A percentile compares a stretch with the other conserved stretches of the same genome.
These are phyloP conservation scores for Contarinia nasturtii DNA, from an alignment of 1,140 invertebrate species.

Conservation along the genomic window DNA sequence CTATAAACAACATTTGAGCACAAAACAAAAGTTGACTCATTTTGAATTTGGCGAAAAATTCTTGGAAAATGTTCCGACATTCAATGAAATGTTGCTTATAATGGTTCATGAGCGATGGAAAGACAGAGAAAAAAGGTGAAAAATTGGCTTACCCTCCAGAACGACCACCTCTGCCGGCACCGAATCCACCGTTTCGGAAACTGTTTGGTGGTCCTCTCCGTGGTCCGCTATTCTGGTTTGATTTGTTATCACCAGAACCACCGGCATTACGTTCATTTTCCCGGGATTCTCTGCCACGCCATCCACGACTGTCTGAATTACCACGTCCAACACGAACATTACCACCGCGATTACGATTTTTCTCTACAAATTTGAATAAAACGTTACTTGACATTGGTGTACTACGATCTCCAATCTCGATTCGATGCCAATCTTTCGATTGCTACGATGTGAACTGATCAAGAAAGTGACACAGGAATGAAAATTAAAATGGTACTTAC, in stretches of 20 bases:
- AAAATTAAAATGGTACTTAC: constrained; percentile 12
- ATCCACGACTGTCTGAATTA: constrained; percentile 23
- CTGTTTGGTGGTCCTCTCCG: constrained; percentile 32
- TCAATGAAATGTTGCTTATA: too few relatives aligned
- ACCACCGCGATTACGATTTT: constrained; percentile 18
- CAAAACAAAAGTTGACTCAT: too few relatives aligned
- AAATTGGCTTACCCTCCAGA: constrained; percentile 31
- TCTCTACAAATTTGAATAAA: neutral
- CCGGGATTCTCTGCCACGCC: constrained; percentile 22
- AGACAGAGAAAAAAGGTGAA: too few relatives aligned
- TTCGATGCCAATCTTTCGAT: neutral
- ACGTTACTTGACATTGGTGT: too few relatives aligned
- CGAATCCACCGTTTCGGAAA: constrained; percentile 22
- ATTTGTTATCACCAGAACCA: constrained; percentile 26
- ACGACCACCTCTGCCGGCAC: constrained; percentile 31
- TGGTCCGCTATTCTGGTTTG: constrained; percentile 22
- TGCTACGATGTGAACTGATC: too few relatives aligned
- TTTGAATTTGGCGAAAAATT: too few relatives aligned
- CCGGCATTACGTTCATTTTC: constrained; percentile 23
- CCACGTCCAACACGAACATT: constrained; percentile 27
- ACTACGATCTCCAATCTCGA: constrained; percentile 12
- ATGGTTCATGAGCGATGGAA: too few relatives aligned
- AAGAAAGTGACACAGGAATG: too few relatives aligned
- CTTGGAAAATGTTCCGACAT: too few relatives aligned
- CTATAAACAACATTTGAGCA: too few relatives aligned